Base-by-base conservation (phyloP, 2,888 invertebrate species). In the Tiliacea citrago region DNA sequence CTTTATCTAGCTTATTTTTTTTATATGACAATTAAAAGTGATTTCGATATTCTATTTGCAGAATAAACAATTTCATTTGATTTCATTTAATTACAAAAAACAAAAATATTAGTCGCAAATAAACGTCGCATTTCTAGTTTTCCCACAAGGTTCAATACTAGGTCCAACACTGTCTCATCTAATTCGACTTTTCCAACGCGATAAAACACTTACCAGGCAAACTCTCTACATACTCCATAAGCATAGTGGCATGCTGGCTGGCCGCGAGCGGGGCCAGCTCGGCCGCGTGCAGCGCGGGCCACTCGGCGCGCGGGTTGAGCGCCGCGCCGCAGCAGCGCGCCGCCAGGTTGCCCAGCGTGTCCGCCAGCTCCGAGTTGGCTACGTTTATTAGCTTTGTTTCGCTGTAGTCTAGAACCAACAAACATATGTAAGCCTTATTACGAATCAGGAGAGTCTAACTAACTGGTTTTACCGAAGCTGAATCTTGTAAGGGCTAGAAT, bases 321-420 rank as follows among this genome's bases (percentile, higher is more conserved):
- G 97, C 95, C 78, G 95, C 96, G 29, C 98, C 98, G 83, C 98
- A 97, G 90, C 98, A 98, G 29, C 99, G 97, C 73, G 97, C 98
- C 77, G 98, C 96, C 69, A 99, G 97, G 97, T 99, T 99, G 42
- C 99, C 99, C 29, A 99, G 94, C 0, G 98, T 98, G 93, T 99
- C 98, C 5, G 99, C 99, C 75, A 99, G 95, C 92, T 99, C 99
- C 0, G 98, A 97, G 96, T 99, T 99, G 35, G 98, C 96, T 72
- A 98, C 97, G 86, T 98, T 97, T 55, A 97, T 92, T 68, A 98
- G 97, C 92, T 98, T 98, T 9, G 96, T 96, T 83, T 98, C 97
- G 91, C 98, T 98, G 94, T 98, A 99, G 96, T 75, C 57, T 75
- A 35, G 2, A 45, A 29, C 9, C 16, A 16, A 21, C 8, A 16